Evolutionary conservation across 2,888 invertebrate genomes (phyloP), one percentile per base, ranked within the genome.

Genomic region (Epinotia ramella): DNA sequence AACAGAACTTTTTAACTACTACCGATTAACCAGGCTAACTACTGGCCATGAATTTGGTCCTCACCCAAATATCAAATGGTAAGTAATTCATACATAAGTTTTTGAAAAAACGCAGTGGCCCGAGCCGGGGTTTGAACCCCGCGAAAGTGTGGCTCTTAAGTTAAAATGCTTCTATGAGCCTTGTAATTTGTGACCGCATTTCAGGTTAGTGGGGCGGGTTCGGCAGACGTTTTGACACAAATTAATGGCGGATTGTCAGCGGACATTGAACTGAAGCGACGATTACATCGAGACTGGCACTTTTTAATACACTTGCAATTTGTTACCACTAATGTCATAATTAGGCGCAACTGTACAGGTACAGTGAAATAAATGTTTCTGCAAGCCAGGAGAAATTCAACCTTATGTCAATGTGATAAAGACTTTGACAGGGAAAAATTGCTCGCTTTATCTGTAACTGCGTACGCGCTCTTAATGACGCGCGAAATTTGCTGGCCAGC

Each of bases 281-380:
- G 44, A 68, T 57, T 44, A 68, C 67, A n/a, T 40, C 9, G 53
- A 53, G n/a, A 53, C 53, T 53, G 53, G 53, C n/a, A 53, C 53
- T 53, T 53, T 53, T 53, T 53, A 66, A 71, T 76, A 70, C 73
- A 67, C 65, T 78, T 57, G 77, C 77, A 80, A 79, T 77, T 75
- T 75, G 62, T 72, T 62, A 80, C 77, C 80, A 75, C 77, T 80
- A 81, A 82, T 80, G 81, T 81, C 81, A 81, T 82, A 81, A 82
- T 82, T 81, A 82, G 66, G 60, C 56, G 44, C 71, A 66, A 49
- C 65, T 67, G 53, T 53, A n/a, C 13, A 53, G 53, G 53, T 53
- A n/a, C n/a, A n/a, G 53, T 53, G 53, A 53, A 53, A 53, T n/a
- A 49, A 53, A n/a, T 53, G 40, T n/a, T n/a, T 53, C 7, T 5